Evolutionary conservation across 64 coral and sea anemone genomes (phyloP).

Genomic region (Catalaphyllia jardinei): DNA sequence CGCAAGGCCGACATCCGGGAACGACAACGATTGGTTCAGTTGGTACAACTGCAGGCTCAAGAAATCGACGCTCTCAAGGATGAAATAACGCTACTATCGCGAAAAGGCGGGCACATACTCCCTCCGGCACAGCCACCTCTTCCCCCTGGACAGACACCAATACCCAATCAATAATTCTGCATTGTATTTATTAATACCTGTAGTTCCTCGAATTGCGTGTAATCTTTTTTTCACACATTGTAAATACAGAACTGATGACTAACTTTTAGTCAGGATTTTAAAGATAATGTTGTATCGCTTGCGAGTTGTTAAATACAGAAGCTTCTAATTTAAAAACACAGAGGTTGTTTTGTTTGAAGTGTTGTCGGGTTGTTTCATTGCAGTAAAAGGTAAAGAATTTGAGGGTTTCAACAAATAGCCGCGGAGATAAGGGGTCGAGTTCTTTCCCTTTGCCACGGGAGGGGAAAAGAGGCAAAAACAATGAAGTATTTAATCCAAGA

Average conservation of each 20-base stretch:
- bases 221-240: conserved; percentile 12
- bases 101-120: conserved; percentile 94
- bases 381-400: too few relatives aligned
- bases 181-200: neutral
- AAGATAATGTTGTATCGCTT: neutral
- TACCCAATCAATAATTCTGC: conserved; percentile 79
- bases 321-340: neutral
- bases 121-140: conserved; percentile 96
- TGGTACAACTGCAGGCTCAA: conserved; percentile 96
- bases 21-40: conserved; percentile 91
- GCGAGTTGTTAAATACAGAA: neutral
- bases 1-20: conserved; percentile 93
- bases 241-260: conserved; percentile 4
- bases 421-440: too few relatives aligned
- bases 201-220: neutral
- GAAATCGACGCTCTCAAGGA: conserved; percentile 98
- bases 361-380: neutral
- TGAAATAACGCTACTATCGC: conserved; percentile 92
- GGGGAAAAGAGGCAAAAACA: too few relatives aligned
- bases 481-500: too few relatives aligned
- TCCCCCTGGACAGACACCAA: conserved; percentile 91
- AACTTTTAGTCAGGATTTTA: neutral
- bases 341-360: neutral
- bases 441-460: too few relatives aligned
- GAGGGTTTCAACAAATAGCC: too few relatives aligned